phyloP scores from a whole-genome alignment of 2,888 invertebrate species.

The Drosophila pseudotakahashii region DNA sequence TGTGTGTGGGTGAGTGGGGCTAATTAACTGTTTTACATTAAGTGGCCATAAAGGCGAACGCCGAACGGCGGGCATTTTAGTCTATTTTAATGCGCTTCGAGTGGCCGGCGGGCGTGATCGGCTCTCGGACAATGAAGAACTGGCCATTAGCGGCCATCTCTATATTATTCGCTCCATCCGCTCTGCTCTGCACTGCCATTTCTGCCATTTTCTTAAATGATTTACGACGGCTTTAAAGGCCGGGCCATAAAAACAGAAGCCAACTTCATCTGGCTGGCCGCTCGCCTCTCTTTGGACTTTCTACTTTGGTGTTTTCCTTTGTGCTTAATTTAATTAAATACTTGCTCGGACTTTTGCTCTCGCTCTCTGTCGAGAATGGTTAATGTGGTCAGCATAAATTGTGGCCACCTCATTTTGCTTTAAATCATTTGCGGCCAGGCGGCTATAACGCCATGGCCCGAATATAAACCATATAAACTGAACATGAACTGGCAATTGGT shows the following conservation, averaged over 20 bases:
- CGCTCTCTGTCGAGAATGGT: conserved; percentile 51
- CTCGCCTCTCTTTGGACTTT: conserved; percentile 17
- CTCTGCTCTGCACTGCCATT: background rate
- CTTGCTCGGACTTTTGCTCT: conserved; percentile 51
- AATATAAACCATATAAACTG: conserved; percentile 43
- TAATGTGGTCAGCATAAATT: conserved; percentile 77
- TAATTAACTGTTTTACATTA: conserved; percentile 81
- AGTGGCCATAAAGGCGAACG: conserved; percentile 71
- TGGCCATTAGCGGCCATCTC: conserved; percentile 54
- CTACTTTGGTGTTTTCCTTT: conserved; percentile 48
- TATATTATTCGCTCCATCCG: conserved; percentile 6
- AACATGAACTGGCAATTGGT: conserved; percentile 54
- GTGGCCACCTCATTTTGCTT: conserved; percentile 69
- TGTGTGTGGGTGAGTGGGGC: conserved; percentile 49
- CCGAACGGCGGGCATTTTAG: conserved; percentile 65
- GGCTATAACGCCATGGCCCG: conserved; percentile 34
- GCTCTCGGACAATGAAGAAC: conserved; percentile 64
- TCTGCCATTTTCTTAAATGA: conserved; percentile 62
- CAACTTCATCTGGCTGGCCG: conserved; percentile 39
- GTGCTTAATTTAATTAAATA: conserved; percentile 76
- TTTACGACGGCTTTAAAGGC: conserved; percentile 70
- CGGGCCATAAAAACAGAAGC: conserved; percentile 63
- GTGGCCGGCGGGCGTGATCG: conserved; percentile 68
- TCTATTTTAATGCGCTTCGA: conserved; percentile 70
- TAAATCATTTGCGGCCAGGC: conserved; percentile 61